Evolutionary conservation across 53 echinoderm and acorn worm genomes (phyloP), one percentile per base, ranked within the genome.

Genomic region (Astropecten irregularis): DNA sequence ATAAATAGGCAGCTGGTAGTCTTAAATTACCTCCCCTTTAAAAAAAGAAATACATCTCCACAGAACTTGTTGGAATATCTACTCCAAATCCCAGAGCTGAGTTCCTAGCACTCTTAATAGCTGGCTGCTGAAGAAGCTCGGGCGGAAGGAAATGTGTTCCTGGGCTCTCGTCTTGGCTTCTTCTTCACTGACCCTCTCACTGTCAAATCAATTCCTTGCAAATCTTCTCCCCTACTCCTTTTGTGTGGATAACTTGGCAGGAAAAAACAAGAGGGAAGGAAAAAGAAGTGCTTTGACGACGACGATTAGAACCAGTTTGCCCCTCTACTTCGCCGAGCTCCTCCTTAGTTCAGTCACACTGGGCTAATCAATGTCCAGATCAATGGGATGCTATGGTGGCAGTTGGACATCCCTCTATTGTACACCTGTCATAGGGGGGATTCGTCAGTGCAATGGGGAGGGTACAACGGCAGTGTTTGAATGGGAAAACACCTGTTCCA

Each of bases 401-500:
- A 37, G 27, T 76, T 76, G 59, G 40, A 10, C 27, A 11, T 40
- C 32, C 63, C 32, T 29, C 63, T 34, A 30, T 40, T 40, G 40
- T 33, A 28, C 76, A 76, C 76, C 76, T 76, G 76, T 59, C 76
- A 76, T 59, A 58, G 32, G 9, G n/a, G n/a, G n/a, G n/a, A n/a
- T n/a, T n/a, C n/a, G n/a, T n/a, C n/a, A n/a, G n/a, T n/a, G n/a
- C n/a, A n/a, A n/a, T n/a, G n/a, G n/a, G n/a, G n/a, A n/a, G n/a
- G n/a, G n/a, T n/a, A n/a, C n/a, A n/a, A 55, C 25, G 76, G 20
- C 37, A 35, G 44, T 68, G 28, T 76, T 76, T 26, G 44, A 73
- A 76, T 76, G 59, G 34, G 44, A 59, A 53, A 76, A 76, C 76
- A 76, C 76, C 76, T 76, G 76, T 76, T 76, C 76, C 28, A 58